These are phyloP conservation scores for Pyrrhopygopsis socrates DNA, from an alignment of 2,888 invertebrate genomes.

Conservation along the genomic window DNA sequence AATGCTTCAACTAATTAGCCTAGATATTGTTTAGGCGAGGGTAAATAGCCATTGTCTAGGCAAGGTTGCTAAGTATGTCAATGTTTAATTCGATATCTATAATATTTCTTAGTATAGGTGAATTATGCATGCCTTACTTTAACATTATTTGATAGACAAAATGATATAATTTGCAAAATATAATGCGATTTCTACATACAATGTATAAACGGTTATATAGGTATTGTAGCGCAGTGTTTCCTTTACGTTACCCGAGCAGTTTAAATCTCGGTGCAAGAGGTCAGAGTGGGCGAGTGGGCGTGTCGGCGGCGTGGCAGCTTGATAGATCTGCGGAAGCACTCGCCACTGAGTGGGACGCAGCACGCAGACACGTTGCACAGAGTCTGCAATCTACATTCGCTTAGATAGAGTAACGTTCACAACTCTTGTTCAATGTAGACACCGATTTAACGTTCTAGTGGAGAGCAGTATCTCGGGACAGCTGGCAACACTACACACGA, in stretches of 20 bases:
- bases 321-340: slow-evolving; percentile 95
- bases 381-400: slow-evolving; percentile 39
- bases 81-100: too few species aligned
- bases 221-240: slow-evolving; percentile 37
- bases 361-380: slow-evolving; percentile 89
- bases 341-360: slow-evolving; percentile 94
- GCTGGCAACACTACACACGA: too few species aligned
- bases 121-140: too few species aligned
- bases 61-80: not conserved
- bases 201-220: not conserved
- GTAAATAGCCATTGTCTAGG: not conserved
- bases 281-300: slow-evolving; percentile 78
- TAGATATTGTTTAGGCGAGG: not conserved
- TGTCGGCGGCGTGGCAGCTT: slow-evolving; percentile 90
- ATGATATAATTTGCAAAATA: too few species aligned
- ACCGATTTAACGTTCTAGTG: not conserved
- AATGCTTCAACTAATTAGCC: not conserved
- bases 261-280: slow-evolving; percentile 50
- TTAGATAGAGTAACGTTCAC: not conserved
- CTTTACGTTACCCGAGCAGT: slow-evolving; percentile 45
- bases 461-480: too few species aligned
- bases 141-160: too few species aligned
- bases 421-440: not conserved
- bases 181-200: too few species aligned
- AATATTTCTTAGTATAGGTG: too few species aligned